Conservation (phyloP, 2,888 invertebrate genomes). For the Cactoblastis cactorum region DNA sequence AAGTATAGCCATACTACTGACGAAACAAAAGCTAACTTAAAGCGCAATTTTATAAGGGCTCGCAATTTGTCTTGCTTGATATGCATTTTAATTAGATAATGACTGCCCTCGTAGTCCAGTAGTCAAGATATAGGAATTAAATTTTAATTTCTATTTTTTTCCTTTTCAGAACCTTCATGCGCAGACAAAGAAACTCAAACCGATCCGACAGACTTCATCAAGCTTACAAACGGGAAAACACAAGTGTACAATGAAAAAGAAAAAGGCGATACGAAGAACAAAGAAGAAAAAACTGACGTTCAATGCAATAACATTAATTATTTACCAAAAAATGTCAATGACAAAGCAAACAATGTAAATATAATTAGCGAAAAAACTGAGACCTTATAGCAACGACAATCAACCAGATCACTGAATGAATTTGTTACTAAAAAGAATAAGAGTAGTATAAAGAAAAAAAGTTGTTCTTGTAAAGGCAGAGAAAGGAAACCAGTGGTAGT, state of each 20-base stretch:
- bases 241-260: conserved; percentile 29
- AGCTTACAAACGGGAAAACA: conserved; percentile 55
- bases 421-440: conserved; percentile 44
- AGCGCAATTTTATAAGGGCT: no score
- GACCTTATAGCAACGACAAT: conserved; percentile 67
- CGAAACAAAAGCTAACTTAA: no score
- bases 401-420: conserved; percentile 57
- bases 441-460: conserved; percentile 51
- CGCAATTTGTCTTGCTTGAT: no score
- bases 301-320: conserved; percentile 35
- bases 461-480: conserved; percentile 65
- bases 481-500: conserved; percentile 65
- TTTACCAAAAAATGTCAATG: conserved; percentile 24
- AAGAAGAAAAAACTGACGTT: conserved; percentile 29
- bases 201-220: conserved; percentile 51
- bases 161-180: conserved; percentile 44
- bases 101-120: no score
- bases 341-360: conserved; percentile 22
- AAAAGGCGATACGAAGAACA: conserved; percentile 29
- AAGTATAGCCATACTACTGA: no score
- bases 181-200: conserved; percentile 66
- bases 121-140: no score
- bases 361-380: conserved; percentile 45
- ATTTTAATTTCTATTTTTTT: conserved; percentile 16
- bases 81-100: no score